Base-by-base conservation (phyloP, 23 tunicate species). In the Clavelina lepadiformis region DNA sequence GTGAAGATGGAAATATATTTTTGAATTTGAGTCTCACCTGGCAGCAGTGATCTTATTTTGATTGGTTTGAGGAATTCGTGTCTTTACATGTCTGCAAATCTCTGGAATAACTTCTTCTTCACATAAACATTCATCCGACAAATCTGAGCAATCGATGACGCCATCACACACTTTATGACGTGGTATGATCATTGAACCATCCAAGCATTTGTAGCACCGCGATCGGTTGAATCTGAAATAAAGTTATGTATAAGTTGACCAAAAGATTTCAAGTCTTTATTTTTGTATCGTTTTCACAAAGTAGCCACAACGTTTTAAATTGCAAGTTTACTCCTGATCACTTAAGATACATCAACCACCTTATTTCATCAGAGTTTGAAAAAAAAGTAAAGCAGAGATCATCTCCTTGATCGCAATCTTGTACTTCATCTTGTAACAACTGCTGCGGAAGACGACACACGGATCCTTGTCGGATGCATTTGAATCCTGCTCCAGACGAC, bases 351-450 rank as follows among this genome's bases (percentile, higher is more conserved):
- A n/a, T n/a, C n/a, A n/a, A n/a, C n/a, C n/a, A n/a, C n/a, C n/a
- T n/a, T n/a, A n/a, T n/a, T n/a, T n/a, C n/a, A n/a, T n/a, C n/a
- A n/a, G n/a, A n/a, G n/a, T n/a, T n/a, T n/a, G n/a, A n/a, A n/a
- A n/a, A n/a, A n/a, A n/a, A n/a, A n/a, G n/a, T n/a, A n/a, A n/a
- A 78, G 33, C 87, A 80, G 2, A 71, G 61, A 51, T 80, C 87
- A 31, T 49, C 63, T 13, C 66, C 78, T 0, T 54, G 65, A 38
- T 80, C 87, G 29, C 87, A 80, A 54, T 80, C 87, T 36, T 38
- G 63, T 20, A 80, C 66, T 28, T 63, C 63, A 63, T 80, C 87
- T 20, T 20, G 41, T 32, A 80, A 46, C 15, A 80, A 38, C 45
- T 80, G 87, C 52, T 71, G 78, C 1, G 87, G 87, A 3, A 80